Conservation (phyloP, 2,888 invertebrate species). For the Masnerella sp. region DNA sequence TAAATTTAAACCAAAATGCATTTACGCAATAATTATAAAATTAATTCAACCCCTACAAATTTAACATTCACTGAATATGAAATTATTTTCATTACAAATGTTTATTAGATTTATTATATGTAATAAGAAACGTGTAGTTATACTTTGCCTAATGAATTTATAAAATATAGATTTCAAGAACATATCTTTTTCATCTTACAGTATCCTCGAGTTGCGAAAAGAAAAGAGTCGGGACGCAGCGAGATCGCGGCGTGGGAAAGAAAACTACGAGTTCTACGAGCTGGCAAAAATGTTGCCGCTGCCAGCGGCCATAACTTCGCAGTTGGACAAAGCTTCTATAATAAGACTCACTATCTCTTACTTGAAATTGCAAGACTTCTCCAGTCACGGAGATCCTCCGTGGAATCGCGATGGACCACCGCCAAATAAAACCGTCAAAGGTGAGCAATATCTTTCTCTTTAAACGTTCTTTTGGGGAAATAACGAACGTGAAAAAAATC, state of each 20-base stretch:
- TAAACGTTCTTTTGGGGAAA: conserved; percentile 11
- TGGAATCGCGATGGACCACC: conserved; percentile 92
- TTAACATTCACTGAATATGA: no score
- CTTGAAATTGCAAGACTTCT: conserved; percentile 95
- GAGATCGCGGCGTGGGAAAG: conserved; percentile 93
- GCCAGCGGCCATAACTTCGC: conserved; percentile 94
- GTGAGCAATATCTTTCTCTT: conserved; percentile 78
- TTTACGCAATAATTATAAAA: no score
- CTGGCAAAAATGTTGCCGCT: conserved; percentile 95
- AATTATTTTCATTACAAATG: no score
- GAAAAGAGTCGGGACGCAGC: conserved; percentile 97
- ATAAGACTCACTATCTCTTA: conserved; percentile 97
- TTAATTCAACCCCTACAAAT: no score
- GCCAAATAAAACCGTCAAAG: conserved; percentile 89
- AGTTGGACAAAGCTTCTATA: conserved; percentile 97
- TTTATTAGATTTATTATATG: no score
- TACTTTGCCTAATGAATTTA: no score
- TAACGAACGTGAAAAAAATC: conserved; percentile 2
- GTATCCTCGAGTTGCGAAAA: conserved; percentile 94
- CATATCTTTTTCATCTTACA: conserved; percentile 79
- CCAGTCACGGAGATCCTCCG: conserved; percentile 96
- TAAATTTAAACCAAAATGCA: no score
- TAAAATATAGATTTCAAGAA: conserved; percentile 10
- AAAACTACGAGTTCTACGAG: conserved; percentile 98
- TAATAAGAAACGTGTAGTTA: background rate